Base-by-base conservation (phyloP, 1,140 invertebrate genomes). In the Zaprionus tsacasi region DNA sequence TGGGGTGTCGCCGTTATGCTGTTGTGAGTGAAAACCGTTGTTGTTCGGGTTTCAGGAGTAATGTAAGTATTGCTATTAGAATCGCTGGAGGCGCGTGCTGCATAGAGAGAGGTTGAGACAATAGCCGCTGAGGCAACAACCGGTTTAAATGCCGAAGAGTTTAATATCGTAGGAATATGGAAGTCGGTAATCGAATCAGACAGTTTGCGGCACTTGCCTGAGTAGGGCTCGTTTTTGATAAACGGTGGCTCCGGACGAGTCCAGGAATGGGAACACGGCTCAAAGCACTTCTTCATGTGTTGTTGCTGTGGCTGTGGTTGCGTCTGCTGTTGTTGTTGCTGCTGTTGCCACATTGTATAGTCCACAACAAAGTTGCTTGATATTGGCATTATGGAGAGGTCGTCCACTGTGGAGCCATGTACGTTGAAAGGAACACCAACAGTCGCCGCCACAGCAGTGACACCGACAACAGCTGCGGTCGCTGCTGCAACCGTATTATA, bases 331-430 rank as follows among this genome's bases (percentile, higher is more conserved):
- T 91, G 7, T 78, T 92, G 82, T 15, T 92, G 92, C 13, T 93
- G 74, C 17, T 92, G 92, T 13, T 93, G 74, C 91, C 95, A 95
- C 94, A 95, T 96, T 58, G 95, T 94, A 69, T 95, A 95, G 85
- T 96, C 95, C 93, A 96, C 95, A 1, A 95, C 94, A 35, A 95
- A 90, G 70, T 91, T 94, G 11, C 94, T 91, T 0, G 95, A 94
- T 21, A 95, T 82, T 0, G 95, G 94, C 30, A 95, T 76, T 33
- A 91, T 45, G 0, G 89, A 73, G 12, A 91, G 33, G 21, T 91
- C 76, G 6, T 83, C 76, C 3, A 94, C 48, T 93, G 93, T 80
- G 93, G 95, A 36, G 93, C 93, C 71, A 40, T 82, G 83, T 17
- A 87, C 58, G 4, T 95, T 95, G 8, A 95, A 94, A 35, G 94